Evolutionary conservation across 1,140 invertebrate genomes (phyloP).

Genomic region (Drosophila albomicans): DNA sequence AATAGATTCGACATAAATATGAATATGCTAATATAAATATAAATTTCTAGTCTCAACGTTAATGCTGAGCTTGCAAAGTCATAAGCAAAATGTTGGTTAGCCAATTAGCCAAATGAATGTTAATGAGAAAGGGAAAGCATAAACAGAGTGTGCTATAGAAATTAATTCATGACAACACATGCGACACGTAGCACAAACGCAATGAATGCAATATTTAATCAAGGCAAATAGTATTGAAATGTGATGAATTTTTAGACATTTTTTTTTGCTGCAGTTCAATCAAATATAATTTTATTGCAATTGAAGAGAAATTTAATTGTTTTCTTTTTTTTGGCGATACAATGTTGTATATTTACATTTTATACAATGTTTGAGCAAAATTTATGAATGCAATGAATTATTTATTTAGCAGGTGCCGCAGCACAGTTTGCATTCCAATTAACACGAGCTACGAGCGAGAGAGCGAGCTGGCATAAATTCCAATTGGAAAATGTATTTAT

Average conservation of each 20-base stretch:
- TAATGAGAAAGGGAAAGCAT: constrained; percentile 11
- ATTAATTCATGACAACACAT: constrained; percentile 57
- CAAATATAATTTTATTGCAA: constrained; percentile 33
- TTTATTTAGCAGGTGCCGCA: constrained; percentile 72
- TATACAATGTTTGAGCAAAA: constrained; percentile 43
- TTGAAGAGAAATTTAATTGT: constrained; percentile 38
- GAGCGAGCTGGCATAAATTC: constrained; percentile 52
- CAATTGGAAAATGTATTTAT: constrained; percentile 66
- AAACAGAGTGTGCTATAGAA: constrained; percentile 41
- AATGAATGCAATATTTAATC: constrained; percentile 24
- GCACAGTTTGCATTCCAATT: constrained; percentile 62
- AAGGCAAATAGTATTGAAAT: constrained; percentile 24
- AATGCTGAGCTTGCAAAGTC: background rate
- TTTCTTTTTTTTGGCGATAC: background rate
- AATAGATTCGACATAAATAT: background rate
- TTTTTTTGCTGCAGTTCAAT: background rate
- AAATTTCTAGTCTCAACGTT: background rate
- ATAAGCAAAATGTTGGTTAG: constrained; percentile 49
- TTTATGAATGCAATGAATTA: constrained; percentile 64
- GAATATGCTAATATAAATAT: background rate
- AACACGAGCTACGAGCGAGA: constrained; percentile 42
- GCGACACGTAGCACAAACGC: constrained; percentile 2
- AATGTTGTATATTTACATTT: constrained; percentile 35
- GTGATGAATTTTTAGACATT: constrained; percentile 11
- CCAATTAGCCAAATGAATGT: constrained; percentile 64